Conservation (phyloP, 1,140 invertebrate genomes). For the Hycleus phaleratus region DNA sequence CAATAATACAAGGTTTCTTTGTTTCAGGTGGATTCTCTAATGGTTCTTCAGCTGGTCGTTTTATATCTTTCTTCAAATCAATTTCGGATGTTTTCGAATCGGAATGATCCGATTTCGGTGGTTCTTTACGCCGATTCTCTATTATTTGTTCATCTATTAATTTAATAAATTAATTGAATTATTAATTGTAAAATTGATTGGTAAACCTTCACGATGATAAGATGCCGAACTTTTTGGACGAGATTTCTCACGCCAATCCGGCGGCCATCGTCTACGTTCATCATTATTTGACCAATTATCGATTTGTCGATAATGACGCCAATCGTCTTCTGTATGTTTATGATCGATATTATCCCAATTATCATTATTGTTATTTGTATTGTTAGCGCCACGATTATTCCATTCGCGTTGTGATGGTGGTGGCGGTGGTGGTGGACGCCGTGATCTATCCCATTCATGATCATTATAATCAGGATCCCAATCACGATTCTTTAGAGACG, state of each 20-base stretch:
- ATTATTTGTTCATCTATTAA: conserved; percentile 17
- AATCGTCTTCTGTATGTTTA: conserved; percentile 34
- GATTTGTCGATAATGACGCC: conserved; percentile 35
- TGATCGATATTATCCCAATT: conserved; percentile 24
- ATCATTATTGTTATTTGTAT: conserved; percentile 1
- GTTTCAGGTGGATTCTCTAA: conserved; percentile 41
- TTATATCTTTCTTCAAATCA: conserved; percentile 10
- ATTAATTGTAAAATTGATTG: too few relatives aligned
- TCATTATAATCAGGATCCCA: conserved; percentile 30
- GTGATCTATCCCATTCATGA: conserved; percentile 34
- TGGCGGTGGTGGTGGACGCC: conserved; percentile 15
- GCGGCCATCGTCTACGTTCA: conserved; percentile 32
- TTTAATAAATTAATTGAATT: too few relatives aligned
- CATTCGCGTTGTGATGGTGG: conserved; percentile 24
- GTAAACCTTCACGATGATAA: conserved; percentile 15
- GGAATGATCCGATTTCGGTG: conserved; percentile 1
- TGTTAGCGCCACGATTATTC: conserved; percentile 24
- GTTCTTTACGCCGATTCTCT: conserved; percentile 23
- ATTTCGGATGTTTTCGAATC: conserved; percentile 8
- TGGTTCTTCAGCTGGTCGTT: conserved; percentile 39
- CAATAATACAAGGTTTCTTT: conserved; percentile 44
- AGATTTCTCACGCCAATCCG: conserved; percentile 34
- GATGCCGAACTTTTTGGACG: conserved; percentile 35
- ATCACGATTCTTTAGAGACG: conserved; percentile 22
- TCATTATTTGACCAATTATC: conserved; percentile 34